Evolutionary conservation across 2,797 vertebrate genomes (phyloP), one percentile per base, ranked within the genome.

Genomic region (Pempheris klunzingeri): DNA sequence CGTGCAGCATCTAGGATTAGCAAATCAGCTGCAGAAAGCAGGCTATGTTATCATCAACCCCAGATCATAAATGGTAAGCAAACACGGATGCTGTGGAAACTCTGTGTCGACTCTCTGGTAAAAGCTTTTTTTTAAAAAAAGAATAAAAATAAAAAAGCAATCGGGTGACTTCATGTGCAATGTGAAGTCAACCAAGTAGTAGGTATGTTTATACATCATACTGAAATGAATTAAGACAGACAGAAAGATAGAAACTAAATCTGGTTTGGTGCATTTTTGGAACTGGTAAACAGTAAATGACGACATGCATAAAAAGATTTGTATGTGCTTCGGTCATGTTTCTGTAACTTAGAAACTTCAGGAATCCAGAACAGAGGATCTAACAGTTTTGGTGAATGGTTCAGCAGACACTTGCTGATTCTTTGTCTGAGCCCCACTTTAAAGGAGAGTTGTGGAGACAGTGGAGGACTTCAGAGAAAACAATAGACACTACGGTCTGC

Each of bases 341-440:
- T n/a, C 44, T 53, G 18, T 70, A 32, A 68, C 32, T 64, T 34
- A 64, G 66, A 65, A 49, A 71, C 67, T 80, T 77, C 15, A 62
- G 79, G 85, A 87, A 85, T 89, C 75, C 77, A 75, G 20, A 72
- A 67, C 6, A 7, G 50, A 78, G 65, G 80, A 77, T 84, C 82
- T 77, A 82, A 72, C 79, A 39, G 32, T 59, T 47, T 69, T 47
- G 9, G 34, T 58, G 78, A 84, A 83, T 60, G 78, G 41, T 54
- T 62, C 38, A 74, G 65, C 46, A 28, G 75, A 83, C 80, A 80
- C 84, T 87, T 83, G 70, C 80, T 85, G 79, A 47, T 87, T 78
- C 60, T 90, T 93, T 94, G 88, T 93, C 62, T 58, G 43, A 60
- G 52, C 61, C 73, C 59, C 57, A 72, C 73, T 89, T 88, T 84